A percentile compares a stretch with the other conserved stretches of the same genome.
Evolutionary conservation across 2,113 vertebrate genomes (phyloP).

Genomic region (Coracopsis vasa): DNA sequence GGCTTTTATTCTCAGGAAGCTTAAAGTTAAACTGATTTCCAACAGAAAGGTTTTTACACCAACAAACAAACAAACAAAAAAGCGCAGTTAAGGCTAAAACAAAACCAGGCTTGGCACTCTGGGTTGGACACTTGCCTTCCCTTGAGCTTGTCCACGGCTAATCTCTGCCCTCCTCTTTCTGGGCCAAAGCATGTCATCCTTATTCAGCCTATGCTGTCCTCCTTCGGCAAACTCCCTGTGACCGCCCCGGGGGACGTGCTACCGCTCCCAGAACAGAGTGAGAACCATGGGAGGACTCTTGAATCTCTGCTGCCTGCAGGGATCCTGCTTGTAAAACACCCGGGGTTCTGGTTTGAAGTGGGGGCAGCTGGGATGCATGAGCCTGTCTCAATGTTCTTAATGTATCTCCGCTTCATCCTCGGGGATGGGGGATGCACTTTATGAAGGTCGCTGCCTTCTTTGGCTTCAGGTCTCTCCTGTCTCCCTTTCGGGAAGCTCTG

Average conservation of each 20-base stretch:
- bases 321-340: not conserved
- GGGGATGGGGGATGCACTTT: fast-evolving
- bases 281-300: not conserved
- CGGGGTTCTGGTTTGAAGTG: fast-evolving
- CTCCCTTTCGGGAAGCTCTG: not conserved
- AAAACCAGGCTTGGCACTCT: constrained; percentile 72
- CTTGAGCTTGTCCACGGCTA: constrained; percentile 51
- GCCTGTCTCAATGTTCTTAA: not conserved
- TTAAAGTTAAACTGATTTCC: constrained; percentile 74
- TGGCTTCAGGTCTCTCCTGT: not conserved
- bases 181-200: constrained; percentile 61
- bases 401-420: not conserved
- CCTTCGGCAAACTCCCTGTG: not conserved
- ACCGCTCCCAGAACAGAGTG: not conserved
- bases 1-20: constrained; percentile 72
- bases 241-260: not conserved
- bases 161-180: constrained; percentile 58
- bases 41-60: constrained; percentile 75
- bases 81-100: constrained; percentile 74
- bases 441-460: not conserved
- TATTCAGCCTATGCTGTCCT: constrained; percentile 29
- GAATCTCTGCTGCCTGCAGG: not conserved
- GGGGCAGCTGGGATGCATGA: fast-evolving
- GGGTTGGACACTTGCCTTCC: constrained; percentile 70
- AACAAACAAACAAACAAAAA: constrained; percentile 71